Evolutionary conservation across 1,140 invertebrate genomes (phyloP), one percentile per base, ranked within the genome.

Genomic region (Dinothrombium tinctorium): DNA sequence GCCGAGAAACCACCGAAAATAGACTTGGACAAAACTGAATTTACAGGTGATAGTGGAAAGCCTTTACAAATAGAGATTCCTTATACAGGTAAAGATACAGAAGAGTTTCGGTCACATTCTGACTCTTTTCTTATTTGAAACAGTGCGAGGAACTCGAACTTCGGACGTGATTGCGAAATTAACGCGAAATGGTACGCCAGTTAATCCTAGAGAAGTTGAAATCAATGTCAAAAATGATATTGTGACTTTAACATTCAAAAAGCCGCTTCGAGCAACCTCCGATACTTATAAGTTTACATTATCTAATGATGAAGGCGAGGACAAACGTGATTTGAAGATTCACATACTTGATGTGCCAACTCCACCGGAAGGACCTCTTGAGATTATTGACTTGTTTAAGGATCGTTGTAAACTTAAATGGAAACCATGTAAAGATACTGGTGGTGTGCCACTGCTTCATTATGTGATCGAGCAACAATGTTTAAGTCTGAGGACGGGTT

Each of bases 401-500:
- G 81, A 79, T 42, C 79, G 77, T 14, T 95, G 87, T 59, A 71
- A 79, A 22, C 71, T 99, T 0, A 63, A 72, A 17, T 99, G 90
- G 78, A 84, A 90, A 50, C 66, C 73, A 41, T 81, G 84, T 0
- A 69, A 74, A 51, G 89, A 96, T 54, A 82, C 94, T 56, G 94
- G 94, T 54, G 87, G 87, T 33, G 62, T 75, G 37, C 80, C 83
- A 3, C 69, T 96, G 33, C 65, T 68, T 3, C 79, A 90, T 59
- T 99, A 98, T 54, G 60, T 89, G 11, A 73, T 99, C 49, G 92
- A 99, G 63, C 72, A 84, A 59, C 76, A 90, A 60, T 90, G 98
- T 61, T 64, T 75, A 17, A 54, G 52, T 28, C 47, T 49, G 12
- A 49, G 54, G 61, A 68, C 76, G 46, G 76, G 77, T 44, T 86